Evolutionary conservation across 2,888 invertebrate species (phyloP).

Genomic region (Cylloceria caligata): DNA sequence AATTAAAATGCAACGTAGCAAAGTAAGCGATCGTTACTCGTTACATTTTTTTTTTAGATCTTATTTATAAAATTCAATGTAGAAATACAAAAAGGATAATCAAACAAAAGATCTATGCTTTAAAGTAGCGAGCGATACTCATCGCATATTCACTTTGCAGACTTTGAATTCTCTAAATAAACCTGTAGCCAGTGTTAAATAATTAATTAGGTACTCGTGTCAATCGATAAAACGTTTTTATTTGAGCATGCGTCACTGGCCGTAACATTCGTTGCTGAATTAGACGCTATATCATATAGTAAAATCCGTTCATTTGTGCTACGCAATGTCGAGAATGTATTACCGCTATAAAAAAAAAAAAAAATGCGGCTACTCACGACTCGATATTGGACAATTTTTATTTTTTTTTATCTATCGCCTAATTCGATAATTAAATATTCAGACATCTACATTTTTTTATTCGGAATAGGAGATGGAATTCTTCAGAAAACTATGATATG

Average conservation of each 20-base stretch:
- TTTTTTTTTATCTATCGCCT: neutral
- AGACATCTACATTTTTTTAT: constrained; percentile 16
- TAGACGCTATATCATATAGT: constrained; percentile 8
- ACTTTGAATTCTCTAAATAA: neutral
- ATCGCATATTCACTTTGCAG: neutral
- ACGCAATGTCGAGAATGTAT: constrained; percentile 11
- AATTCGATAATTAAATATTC: constrained; percentile 31
- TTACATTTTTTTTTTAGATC: neutral
- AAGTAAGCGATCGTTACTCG: neutral
- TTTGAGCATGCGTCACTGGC: constrained; percentile 42
- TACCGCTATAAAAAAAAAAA: no score
- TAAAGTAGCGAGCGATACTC: neutral
- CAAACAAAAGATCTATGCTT: neutral
- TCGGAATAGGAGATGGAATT: constrained; percentile 2
- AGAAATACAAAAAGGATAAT: neutral
- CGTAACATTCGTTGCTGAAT: constrained; percentile 29
- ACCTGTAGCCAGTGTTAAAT: constrained; percentile 8
- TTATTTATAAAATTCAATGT: neutral
- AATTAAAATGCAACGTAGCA: neutral
- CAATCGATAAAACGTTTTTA: constrained; percentile 27
- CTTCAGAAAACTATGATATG: constrained; percentile 40
- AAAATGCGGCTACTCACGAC: neutral
- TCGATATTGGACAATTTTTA: constrained; percentile 12
- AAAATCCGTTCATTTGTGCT: constrained; percentile 1
- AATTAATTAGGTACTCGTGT: constrained; percentile 26